A percentile compares a stretch with the other conserved stretches of the same genome.
Conservation (phyloP, 2,113 vertebrate genomes). For the Rana temporaria region DNA sequence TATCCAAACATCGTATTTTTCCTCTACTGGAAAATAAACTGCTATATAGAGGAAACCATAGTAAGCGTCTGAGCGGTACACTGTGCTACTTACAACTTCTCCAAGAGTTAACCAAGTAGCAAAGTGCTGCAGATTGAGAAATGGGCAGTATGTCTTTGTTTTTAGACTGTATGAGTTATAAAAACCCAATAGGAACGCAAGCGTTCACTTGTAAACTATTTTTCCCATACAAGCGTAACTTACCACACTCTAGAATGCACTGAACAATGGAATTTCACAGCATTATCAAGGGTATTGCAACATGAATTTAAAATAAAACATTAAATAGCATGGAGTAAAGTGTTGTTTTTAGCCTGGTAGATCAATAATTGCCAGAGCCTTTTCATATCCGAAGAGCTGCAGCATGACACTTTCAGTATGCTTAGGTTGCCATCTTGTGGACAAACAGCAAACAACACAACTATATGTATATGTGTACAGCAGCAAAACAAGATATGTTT, state of each 20-base stretch:
- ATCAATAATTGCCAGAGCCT: constrained; percentile 27
- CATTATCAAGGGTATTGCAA: constrained; percentile 30
- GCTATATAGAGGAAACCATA: constrained; percentile 23
- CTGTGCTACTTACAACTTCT: constrained; percentile 44
- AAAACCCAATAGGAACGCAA: constrained; percentile 44
- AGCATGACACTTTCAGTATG: background rate
- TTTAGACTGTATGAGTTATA: constrained; percentile 34
- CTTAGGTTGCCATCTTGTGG: constrained; percentile 75
- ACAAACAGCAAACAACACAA: background rate
- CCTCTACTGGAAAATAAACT: constrained; percentile 14
- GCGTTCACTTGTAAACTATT: constrained; percentile 47
- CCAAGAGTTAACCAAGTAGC: constrained; percentile 40
- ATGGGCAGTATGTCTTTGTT: constrained; percentile 44
- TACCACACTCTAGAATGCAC: constrained; percentile 28
- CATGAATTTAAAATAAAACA: constrained; percentile 54
- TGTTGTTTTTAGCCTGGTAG: constrained; percentile 54
- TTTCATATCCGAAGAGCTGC: background rate
- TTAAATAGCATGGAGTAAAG: constrained; percentile 45
- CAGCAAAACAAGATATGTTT: no score
- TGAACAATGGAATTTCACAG: background rate
- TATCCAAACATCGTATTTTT: background rate
- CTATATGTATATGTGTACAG: no score
- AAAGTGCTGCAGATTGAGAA: constrained; percentile 25
- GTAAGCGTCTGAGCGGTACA: background rate
- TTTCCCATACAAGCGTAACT: constrained; percentile 38